These are phyloP conservation scores for Melanargia galathea DNA, from an alignment of 2,888 invertebrate genomes.

Conservation along the genomic window DNA sequence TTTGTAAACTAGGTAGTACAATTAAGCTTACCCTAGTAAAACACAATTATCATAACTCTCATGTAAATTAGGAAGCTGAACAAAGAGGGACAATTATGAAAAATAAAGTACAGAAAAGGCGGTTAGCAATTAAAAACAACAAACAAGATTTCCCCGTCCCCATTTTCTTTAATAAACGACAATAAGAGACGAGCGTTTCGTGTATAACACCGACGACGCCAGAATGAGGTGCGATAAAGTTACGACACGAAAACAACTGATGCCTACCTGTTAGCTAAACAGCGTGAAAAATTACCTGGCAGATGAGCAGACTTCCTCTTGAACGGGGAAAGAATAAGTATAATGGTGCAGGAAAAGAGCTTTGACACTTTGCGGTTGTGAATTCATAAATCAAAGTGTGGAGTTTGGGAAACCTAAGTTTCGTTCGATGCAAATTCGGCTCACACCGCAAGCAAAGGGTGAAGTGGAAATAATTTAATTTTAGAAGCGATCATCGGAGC, in stretches of 20 bases:
- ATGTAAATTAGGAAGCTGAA: slow-evolving; percentile 24
- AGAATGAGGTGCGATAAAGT: slow-evolving; percentile 29
- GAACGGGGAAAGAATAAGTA: slow-evolving; percentile 30
- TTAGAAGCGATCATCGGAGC: slow-evolving; percentile 58
- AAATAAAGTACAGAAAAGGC: slow-evolving; percentile 24
- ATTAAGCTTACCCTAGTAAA: not conserved
- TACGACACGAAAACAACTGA: slow-evolving; percentile 30
- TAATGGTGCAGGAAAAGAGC: slow-evolving; percentile 34
- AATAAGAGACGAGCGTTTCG: slow-evolving; percentile 26
- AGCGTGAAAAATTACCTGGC: slow-evolving; percentile 38
- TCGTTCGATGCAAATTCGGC: slow-evolving; percentile 53
- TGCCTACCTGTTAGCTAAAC: slow-evolving; percentile 34
- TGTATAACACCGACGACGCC: slow-evolving; percentile 17
- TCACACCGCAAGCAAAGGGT: slow-evolving; percentile 46
- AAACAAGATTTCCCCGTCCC: slow-evolving; percentile 24
- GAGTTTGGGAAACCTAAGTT: slow-evolving; percentile 21
- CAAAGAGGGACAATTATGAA: slow-evolving; percentile 23
- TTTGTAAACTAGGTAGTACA: not conserved
- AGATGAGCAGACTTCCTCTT: slow-evolving; percentile 35
- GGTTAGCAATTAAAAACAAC: slow-evolving; percentile 22
- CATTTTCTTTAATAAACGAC: slow-evolving; percentile 25
- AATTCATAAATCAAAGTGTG: slow-evolving; percentile 38
- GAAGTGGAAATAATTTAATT: slow-evolving; percentile 66
- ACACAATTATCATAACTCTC: not conserved
- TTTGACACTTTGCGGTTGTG: slow-evolving; percentile 33